These are phyloP conservation scores for Carlito syrichta DNA, from an alignment of 2,113 vertebrate genomes.

Conservation along the genomic window DNA sequence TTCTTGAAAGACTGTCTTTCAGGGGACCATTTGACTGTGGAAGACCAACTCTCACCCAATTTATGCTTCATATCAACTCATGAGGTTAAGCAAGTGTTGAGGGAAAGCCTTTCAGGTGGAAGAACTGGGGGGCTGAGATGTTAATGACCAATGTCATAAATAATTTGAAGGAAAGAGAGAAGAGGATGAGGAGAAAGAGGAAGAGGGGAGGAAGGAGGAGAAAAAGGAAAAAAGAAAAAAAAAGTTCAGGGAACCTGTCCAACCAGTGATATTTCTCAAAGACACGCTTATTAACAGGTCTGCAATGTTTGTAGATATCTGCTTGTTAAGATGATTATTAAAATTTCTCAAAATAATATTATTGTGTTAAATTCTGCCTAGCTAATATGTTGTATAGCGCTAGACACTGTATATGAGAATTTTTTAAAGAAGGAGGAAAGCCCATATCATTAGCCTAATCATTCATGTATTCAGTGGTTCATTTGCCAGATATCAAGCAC, in stretches of 20 bases:
- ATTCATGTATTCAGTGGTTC: not conserved
- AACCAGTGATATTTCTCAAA: not conserved
- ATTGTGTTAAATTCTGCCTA: not conserved
- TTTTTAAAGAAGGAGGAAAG: not conserved
- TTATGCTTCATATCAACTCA: not conserved
- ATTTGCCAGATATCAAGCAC: not conserved
- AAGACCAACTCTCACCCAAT: not conserved
- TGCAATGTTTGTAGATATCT: not conserved
- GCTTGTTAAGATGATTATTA: not conserved
- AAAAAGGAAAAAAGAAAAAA: not conserved
- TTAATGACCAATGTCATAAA: not conserved
- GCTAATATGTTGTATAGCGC: not conserved
- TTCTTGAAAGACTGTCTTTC: not conserved
- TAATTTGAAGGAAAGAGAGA: not conserved
- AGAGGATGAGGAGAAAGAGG: rapidly evolving
- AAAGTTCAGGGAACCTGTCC: not conserved
- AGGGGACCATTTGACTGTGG: not conserved
- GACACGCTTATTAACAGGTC: not conserved
- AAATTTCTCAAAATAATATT: not conserved
- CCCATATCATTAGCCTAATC: not conserved
- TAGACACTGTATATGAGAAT: not conserved
- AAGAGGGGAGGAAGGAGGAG: rapidly evolving
- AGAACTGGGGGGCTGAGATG: not conserved
- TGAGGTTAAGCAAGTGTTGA: not conserved
- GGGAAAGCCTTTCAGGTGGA: not conserved